Percentiles rank a stretch among this genome's conserved stretches.
Conservation (phyloP, 1,140 invertebrate genomes). For the Aleiodes sp. region DNA sequence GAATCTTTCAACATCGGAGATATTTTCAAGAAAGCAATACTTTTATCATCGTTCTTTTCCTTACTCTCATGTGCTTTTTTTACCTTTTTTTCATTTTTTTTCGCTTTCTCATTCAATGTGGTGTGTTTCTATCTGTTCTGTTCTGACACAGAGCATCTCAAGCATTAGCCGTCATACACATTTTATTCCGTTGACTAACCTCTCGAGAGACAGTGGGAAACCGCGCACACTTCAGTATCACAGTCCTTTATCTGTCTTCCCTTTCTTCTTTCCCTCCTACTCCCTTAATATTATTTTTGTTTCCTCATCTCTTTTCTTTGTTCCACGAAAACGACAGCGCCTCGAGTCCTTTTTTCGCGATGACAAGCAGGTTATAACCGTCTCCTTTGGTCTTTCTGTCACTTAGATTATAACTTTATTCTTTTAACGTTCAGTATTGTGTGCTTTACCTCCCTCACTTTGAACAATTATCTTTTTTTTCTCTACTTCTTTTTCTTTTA, state of each 20-base stretch:
- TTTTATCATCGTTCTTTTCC: not conserved
- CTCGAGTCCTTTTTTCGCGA: not conserved
- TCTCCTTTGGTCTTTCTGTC: not conserved
- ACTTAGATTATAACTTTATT: too few relatives aligned
- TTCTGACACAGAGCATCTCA: not conserved
- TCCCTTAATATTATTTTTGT: too few relatives aligned
- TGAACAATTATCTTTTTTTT: too few relatives aligned
- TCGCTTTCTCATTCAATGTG: too few relatives aligned
- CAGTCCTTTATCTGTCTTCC: slow-evolving; percentile 4
- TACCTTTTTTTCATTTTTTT: too few relatives aligned
- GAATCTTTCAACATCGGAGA: not conserved
- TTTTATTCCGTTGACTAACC: not conserved
- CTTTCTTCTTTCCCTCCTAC: not conserved
- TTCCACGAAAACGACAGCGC: not conserved
- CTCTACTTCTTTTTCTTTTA: too few relatives aligned
- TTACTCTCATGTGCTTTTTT: not conserved
- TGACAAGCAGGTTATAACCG: not conserved
- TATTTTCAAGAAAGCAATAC: slow-evolving; percentile 14
- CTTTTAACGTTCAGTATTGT: too few relatives aligned
- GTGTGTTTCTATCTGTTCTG: not conserved
- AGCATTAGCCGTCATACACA: not conserved
- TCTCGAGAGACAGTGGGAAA: not conserved
- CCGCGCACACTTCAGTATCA: not conserved
- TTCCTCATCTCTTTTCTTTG: too few relatives aligned
- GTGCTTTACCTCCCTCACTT: too few relatives aligned